Conservation (phyloP, 1,140 invertebrate genomes). For the Drosophila ambigua region DNA sequence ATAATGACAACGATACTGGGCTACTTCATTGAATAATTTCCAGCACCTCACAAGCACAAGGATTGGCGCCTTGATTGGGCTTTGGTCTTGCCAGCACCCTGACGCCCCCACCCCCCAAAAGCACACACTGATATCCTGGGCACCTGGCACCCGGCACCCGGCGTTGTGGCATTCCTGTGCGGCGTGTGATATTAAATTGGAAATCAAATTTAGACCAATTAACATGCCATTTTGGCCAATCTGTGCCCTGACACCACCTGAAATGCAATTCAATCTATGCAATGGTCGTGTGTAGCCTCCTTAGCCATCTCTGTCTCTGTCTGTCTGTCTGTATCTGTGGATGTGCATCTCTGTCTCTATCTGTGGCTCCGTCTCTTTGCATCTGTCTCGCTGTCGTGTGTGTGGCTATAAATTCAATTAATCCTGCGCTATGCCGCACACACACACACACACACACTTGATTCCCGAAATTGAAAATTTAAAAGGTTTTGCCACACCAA, state of each 20-base stretch:
- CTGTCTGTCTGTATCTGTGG: constrained; percentile 2
- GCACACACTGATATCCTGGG: no score
- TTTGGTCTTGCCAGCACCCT: no score
- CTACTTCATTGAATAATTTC: constrained; percentile 14
- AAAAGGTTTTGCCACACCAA: constrained; percentile 39
- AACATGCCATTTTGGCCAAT: constrained; percentile 44
- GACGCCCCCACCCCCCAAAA: no score
- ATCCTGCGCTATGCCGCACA: constrained; percentile 7
- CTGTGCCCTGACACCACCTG: constrained; percentile 19
- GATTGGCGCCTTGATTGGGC: constrained; percentile 4
- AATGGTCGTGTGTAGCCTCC: background rate
- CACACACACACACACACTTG: background rate
- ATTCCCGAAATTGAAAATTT: constrained; percentile 45
- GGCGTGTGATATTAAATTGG: constrained; percentile 40
- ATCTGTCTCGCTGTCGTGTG: constrained; percentile 3
- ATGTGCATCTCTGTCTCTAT: background rate
- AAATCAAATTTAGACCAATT: constrained; percentile 57
- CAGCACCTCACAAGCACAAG: background rate
- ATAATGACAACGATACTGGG: constrained; percentile 2
- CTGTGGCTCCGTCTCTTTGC: constrained; percentile 2
- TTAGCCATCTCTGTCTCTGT: background rate
- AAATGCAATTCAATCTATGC: constrained; percentile 25
- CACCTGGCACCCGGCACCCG: no score
- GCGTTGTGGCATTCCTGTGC: background rate
- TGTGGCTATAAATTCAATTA: constrained; percentile 49